phyloP scores from a whole-genome alignment of 2,888 invertebrate species.

The Dascillus cervinus region DNA sequence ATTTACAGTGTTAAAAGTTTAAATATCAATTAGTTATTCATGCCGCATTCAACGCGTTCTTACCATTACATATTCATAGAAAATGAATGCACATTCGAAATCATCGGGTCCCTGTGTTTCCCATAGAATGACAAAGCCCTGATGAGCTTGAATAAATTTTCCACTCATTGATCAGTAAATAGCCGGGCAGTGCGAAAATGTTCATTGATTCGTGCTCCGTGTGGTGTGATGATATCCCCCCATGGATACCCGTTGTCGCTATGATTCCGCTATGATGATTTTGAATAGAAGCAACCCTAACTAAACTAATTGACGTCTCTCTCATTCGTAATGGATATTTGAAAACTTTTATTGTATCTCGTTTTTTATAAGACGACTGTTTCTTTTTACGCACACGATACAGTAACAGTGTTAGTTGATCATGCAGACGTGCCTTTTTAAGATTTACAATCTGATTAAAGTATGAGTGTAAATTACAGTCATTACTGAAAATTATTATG shows the following conservation, averaged over 20 bases:
- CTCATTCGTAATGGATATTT: slow-evolving; percentile 11
- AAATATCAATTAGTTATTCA: no score
- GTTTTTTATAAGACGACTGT: no score
- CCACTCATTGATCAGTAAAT: slow-evolving; percentile 39
- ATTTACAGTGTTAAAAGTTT: no score
- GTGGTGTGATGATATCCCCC: slow-evolving; percentile 28
- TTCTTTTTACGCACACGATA: no score
- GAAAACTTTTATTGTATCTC: no score
- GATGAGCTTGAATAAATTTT: slow-evolving; percentile 38
- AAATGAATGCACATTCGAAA: slow-evolving; percentile 13
- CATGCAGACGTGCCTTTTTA: no score
- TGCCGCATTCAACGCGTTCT: slow-evolving; percentile 5
- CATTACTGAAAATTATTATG: no score
- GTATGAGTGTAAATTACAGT: no score
- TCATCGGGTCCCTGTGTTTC: slow-evolving; percentile 19
- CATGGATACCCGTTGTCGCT: slow-evolving; percentile 20
- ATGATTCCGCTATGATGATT: slow-evolving; percentile 31
- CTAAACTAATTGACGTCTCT: slow-evolving; percentile 25
- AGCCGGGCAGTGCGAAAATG: slow-evolving; percentile 34
- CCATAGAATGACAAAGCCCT: slow-evolving; percentile 25
- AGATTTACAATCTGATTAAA: no score
- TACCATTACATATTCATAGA: slow-evolving; percentile 8
- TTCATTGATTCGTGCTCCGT: slow-evolving; percentile 26
- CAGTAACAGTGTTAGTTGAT: no score
- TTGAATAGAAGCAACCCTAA: slow-evolving; percentile 27